phyloP scores from a whole-genome alignment of 2,113 vertebrate genomes.

The Piaya cayana region DNA sequence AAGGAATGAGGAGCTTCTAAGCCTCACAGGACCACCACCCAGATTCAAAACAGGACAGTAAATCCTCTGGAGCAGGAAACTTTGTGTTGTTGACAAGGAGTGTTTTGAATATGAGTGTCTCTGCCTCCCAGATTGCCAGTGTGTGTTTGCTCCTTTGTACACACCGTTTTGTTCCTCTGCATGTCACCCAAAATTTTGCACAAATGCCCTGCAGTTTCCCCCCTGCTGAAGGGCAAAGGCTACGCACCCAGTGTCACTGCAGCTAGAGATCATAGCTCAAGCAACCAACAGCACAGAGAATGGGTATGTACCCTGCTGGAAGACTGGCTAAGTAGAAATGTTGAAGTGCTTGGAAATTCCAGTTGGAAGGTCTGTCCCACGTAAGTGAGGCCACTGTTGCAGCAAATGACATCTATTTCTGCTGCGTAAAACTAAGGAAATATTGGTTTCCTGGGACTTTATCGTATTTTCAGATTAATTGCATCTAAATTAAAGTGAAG shows the following conservation, averaged over 20 bases:
- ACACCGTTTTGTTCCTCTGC: neutral
- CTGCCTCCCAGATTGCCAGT: neutral
- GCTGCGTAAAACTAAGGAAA: neutral
- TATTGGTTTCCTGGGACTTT: neutral
- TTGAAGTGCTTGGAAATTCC: neutral
- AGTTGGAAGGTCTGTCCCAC: neutral
- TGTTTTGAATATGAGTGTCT: neutral
- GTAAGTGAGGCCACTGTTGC: neutral
- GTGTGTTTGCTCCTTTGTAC: neutral
- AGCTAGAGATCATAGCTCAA: neutral
- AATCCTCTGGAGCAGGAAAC: neutral
- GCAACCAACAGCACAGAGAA: neutral
- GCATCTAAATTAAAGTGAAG: constrained; percentile 15
- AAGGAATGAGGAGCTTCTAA: neutral
- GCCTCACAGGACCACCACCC: neutral
- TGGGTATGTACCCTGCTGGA: neutral
- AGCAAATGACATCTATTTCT: constrained; percentile 7
- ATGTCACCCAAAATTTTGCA: neutral
- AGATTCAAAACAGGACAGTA: neutral
- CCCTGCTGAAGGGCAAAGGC: neutral
- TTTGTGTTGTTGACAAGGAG: neutral
- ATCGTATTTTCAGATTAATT: neutral
- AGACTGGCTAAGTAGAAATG: neutral
- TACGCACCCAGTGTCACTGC: neutral
- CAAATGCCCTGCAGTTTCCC: neutral